Evolutionary conservation across 2,797 vertebrate genomes (phyloP), one percentile per base, ranked within the genome.

Genomic region (Varecia variegata): DNA sequence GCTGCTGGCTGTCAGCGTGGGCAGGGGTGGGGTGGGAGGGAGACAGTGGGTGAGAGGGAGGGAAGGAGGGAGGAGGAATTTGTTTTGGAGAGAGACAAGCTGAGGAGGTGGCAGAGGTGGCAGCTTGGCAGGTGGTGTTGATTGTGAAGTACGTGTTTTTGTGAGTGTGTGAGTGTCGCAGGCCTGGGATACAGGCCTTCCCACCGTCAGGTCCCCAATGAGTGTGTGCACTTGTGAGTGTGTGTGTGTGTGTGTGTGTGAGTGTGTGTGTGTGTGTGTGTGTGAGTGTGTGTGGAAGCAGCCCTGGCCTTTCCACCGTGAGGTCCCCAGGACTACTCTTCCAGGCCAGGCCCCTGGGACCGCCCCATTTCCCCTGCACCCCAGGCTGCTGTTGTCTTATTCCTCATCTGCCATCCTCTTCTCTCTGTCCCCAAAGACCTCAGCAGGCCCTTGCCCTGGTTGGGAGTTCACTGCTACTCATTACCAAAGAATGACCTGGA

Each of bases 81-180:
- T 30, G 67, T 86, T 88, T 96, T 68, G 68, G 68, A 92, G 90
- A 82, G 92, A 82, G 88, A 68, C 45, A 52, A 67, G 92, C 87
- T 14, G 67, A 96, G 73, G 90, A 89, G 50, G 84, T 60, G 80
- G 81, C 65, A 82, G 67, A 81, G 35, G 45, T 38, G 5, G 83
- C 56, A 56, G 52, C 73, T 50, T 90, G 81, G 73, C 92, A 88
- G 94, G 95, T 90, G 88, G 84, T 85, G 81, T 62, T 92, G 94
- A 73, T 25, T 62, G 88, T 81, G 92, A 38, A 14, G 43, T 47
- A n/a, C 12, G 68, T 56, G 70, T 90, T 80, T 58, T 70, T 86
- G 67, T 15, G 86, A 87, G 30, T 5, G 47, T 62, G 87, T 60
- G 50, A 32, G 10, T 9, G 4, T n/a, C 1, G 0, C 10, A 35